phyloP scores from a whole-genome alignment of 1,140 invertebrate species.

The Saccostrea echinata region DNA sequence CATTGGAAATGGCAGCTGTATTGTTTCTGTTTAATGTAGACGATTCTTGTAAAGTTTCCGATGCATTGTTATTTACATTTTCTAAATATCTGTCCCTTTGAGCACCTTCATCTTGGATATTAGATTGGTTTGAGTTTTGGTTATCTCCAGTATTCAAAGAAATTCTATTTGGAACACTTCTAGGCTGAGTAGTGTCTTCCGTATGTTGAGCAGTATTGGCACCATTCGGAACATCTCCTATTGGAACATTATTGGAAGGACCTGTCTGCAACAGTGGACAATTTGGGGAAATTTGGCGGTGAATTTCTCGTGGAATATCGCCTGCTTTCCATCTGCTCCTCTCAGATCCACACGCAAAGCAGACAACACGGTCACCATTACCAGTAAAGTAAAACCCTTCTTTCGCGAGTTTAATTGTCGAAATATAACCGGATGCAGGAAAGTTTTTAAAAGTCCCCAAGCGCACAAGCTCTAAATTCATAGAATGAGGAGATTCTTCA shows the following conservation, averaged over 20 bases:
- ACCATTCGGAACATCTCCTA: not conserved
- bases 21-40: not conserved
- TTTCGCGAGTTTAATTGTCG: constrained; percentile 46
- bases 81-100: not conserved
- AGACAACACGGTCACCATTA: constrained; percentile 45
- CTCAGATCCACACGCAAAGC: constrained; percentile 52
- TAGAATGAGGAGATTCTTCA: not conserved
- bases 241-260: not conserved
- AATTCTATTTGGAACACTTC: not conserved
- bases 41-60: not conserved
- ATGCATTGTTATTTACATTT: not conserved
- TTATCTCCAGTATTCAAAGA: not conserved
- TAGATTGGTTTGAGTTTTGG: not conserved
- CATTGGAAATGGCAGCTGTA: not conserved
- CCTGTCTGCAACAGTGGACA: constrained; percentile 37
- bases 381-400: constrained; percentile 56
- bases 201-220: not conserved
- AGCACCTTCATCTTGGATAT: not conserved
- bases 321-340: constrained; percentile 45
- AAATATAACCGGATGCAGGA: constrained; percentile 37
- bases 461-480: constrained; percentile 38
- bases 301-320: constrained; percentile 55
- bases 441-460: constrained; percentile 52
- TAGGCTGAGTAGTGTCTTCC: not conserved
- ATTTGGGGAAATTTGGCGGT: constrained; percentile 53